phyloP scores from a whole-genome alignment of 1,140 invertebrate genomes.

The Pseudomyrmex sp. region DNA sequence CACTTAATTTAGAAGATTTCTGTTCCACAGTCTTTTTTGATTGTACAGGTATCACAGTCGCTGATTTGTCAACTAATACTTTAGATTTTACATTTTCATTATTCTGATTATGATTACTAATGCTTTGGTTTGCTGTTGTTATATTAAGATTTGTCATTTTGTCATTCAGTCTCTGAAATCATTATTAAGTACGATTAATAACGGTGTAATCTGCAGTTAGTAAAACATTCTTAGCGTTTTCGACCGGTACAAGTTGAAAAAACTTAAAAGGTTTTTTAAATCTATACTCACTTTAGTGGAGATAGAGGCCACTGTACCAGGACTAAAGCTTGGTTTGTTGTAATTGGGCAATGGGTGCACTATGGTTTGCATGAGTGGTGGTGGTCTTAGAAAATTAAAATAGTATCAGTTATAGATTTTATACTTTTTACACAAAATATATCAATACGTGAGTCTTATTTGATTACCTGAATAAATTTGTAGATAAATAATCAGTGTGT shows the following conservation, averaged over 20 bases:
- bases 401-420: conserved; percentile 7
- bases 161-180: conserved; percentile 67
- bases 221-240: not conserved
- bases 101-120: conserved; percentile 43
- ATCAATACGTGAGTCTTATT: not conserved
- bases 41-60: conserved; percentile 63
- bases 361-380: conserved; percentile 35
- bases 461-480: conserved; percentile 52
- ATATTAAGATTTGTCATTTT: conserved; percentile 38
- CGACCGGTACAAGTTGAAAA: too few species aligned
- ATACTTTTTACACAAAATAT: not conserved
- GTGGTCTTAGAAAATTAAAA: conserved; percentile 23
- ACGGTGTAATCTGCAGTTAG: not conserved
- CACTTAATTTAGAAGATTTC: conserved; percentile 48
- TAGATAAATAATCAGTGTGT: not conserved
- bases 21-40: conserved; percentile 63
- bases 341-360: conserved; percentile 5
- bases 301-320: not conserved
- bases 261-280: not conserved
- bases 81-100: not conserved
- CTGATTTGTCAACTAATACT: conserved; percentile 37
- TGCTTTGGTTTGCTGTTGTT: conserved; percentile 56
- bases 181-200: conserved; percentile 19
- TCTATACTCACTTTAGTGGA: conserved; percentile 63
- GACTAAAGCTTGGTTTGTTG: conserved; percentile 29